Percentiles rank a stretch among this genome's conserved stretches.
Conservation (phyloP, 1,140 invertebrate genomes). For the Drosophila kohkoa region DNA sequence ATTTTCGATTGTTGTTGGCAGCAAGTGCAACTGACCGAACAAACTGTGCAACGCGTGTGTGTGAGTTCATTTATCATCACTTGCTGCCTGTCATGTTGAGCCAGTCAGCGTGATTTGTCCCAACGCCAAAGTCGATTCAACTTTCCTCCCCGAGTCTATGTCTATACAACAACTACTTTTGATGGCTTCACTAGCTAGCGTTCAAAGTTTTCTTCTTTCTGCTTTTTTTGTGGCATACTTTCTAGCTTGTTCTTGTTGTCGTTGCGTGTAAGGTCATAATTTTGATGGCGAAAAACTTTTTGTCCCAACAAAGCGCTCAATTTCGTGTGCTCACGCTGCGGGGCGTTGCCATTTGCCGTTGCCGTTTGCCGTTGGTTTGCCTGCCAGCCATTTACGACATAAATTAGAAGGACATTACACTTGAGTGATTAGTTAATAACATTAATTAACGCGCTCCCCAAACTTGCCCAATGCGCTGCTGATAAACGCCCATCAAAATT, state of each 20-base stretch:
- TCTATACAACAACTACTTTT: slow-evolving; percentile 23
- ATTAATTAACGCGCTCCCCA: slow-evolving; percentile 64
- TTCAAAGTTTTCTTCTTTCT: slow-evolving; percentile 27
- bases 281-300: slow-evolving; percentile 60
- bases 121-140: slow-evolving; percentile 56
- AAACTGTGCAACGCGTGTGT: slow-evolving; percentile 54
- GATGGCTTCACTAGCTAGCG: slow-evolving; percentile 43
- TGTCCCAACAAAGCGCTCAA: slow-evolving; percentile 63
- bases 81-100: slow-evolving; percentile 49
- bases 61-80: slow-evolving; percentile 71
- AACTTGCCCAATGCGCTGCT: slow-evolving; percentile 28
- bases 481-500: slow-evolving; percentile 40
- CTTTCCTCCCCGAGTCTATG: slow-evolving; percentile 16
- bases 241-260: slow-evolving; percentile 1
- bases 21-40: slow-evolving; percentile 69
- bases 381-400: slow-evolving; percentile 45
- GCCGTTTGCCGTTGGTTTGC: slow-evolving; percentile 3
- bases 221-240: slow-evolving; percentile 48
- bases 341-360: slow-evolving; percentile 27
- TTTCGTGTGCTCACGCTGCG: slow-evolving; percentile 58
- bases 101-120: slow-evolving; percentile 68
- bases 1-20: slow-evolving; percentile 3
- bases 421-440: slow-evolving; percentile 65
- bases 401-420: slow-evolving; percentile 66
- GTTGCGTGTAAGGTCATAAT: slow-evolving; percentile 72